Evolutionary conservation across 2,888 invertebrate species (phyloP).

Genomic region (Ischnura elegans): DNA sequence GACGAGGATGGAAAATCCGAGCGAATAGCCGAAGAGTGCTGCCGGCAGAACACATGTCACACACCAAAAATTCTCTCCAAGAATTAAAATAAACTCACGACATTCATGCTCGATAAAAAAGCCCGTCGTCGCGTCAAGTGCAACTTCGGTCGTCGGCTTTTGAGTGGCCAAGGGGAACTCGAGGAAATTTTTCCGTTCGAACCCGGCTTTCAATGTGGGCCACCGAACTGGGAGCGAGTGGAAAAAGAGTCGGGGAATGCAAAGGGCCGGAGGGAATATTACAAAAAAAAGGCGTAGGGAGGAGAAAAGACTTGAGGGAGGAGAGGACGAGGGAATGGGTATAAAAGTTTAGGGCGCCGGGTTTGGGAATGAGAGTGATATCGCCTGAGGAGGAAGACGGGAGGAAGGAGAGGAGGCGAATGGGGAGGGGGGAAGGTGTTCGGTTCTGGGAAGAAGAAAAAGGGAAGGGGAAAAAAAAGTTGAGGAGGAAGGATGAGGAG

Average conservation of each 20-base stretch:
- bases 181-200: background rate
- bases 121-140: background rate
- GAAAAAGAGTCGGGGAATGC: slow-evolving; percentile 29
- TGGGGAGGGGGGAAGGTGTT: background rate
- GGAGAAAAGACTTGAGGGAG: background rate
- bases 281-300: background rate
- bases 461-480: background rate
- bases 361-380: background rate
- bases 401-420: background rate
- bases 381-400: background rate
- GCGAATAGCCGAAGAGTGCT: too few relatives aligned
- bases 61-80: too few relatives aligned
- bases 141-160: background rate
- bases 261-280: slow-evolving; percentile 42
- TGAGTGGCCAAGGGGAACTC: background rate
- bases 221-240: background rate
- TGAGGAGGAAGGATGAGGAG: background rate
- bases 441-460: slow-evolving; percentile 1
- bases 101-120: background rate
- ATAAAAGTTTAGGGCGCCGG: background rate
- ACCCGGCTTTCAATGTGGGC: slow-evolving; percentile 16
- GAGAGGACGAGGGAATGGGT: background rate
- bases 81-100: too few relatives aligned
- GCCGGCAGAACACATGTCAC: background rate
- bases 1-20: too few relatives aligned